A percentile compares a stretch with the other conserved stretches of the same genome.
phyloP scores from a whole-genome alignment of 2,888 invertebrate genomes.

The Ptychoptera contaminata region DNA sequence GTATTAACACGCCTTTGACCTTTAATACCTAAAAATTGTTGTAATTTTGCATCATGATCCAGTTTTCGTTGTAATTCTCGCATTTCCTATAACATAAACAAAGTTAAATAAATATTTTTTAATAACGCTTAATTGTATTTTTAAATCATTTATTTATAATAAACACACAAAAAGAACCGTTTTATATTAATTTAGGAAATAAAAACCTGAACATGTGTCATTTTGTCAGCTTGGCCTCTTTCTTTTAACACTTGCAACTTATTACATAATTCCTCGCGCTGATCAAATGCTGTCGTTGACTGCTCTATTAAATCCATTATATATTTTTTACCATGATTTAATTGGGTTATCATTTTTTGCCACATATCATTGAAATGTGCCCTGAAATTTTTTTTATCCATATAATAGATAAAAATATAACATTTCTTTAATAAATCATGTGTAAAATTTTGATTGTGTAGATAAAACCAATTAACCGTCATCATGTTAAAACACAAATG shows the following conservation, averaged over 20 bases:
- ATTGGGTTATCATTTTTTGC: conserved; percentile 57
- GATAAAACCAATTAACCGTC: no score
- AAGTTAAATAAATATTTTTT: neutral
- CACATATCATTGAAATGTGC: conserved; percentile 69
- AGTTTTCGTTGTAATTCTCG: conserved; percentile 71
- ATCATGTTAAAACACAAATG: no score
- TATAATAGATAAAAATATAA: no score
- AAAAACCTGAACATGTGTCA: conserved; percentile 40
- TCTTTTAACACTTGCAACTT: conserved; percentile 69
- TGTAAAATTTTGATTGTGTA: no score
- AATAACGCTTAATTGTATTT: neutral
- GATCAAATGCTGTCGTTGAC: conserved; percentile 77
- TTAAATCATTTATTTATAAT: no score
- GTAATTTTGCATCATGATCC: conserved; percentile 70
- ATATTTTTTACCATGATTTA: conserved; percentile 63
- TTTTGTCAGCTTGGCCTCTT: conserved; percentile 55
- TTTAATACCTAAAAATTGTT: conserved; percentile 72
- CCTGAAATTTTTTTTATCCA: conserved; percentile 35
- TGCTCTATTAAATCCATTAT: conserved; percentile 78
- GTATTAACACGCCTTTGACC: conserved; percentile 62
- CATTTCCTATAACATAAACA: conserved; percentile 46
- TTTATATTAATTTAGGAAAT: neutral
- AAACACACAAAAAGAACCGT: no score
- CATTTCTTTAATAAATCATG: no score
- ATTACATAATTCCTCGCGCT: conserved; percentile 64